phyloP scores from a whole-genome alignment of 2,113 vertebrate genomes.

The Calyptomena viridis region DNA sequence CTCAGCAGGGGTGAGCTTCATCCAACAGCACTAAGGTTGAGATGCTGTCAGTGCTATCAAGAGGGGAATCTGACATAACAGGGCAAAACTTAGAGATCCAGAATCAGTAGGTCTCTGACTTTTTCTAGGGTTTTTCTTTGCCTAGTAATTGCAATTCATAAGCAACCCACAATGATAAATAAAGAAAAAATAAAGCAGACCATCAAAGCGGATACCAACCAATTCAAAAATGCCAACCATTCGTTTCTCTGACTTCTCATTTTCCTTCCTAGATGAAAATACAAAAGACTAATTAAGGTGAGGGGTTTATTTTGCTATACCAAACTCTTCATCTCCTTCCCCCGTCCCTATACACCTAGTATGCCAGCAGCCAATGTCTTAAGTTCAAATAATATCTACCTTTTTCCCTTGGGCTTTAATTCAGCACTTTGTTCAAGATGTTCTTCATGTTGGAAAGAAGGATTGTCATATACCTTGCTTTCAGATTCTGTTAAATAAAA shows the following conservation, averaged over 20 bases:
- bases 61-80: not conserved
- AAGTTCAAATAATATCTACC: not conserved
- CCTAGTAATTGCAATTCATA: not conserved
- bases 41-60: not conserved
- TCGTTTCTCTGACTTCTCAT: not conserved
- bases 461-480: not conserved
- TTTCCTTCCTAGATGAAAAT: constrained; percentile 39
- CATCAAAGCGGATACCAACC: constrained; percentile 43
- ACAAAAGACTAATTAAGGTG: not conserved
- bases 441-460: constrained; percentile 43
- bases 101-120: not conserved
- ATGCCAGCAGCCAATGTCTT: rapidly evolving
- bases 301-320: not conserved
- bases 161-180: not conserved
- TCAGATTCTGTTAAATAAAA: constrained; percentile 3
- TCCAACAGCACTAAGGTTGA: not conserved
- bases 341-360: too few relatives aligned
- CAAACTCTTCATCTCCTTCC: not conserved
- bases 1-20: not conserved
- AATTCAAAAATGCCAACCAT: constrained; percentile 56
- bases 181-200: not conserved
- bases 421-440: not conserved
- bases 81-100: not conserved
- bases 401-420: not conserved
- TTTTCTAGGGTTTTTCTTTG: not conserved